Percentiles rank a stretch among this genome's conserved stretches.
Evolutionary conservation across 1,140 invertebrate genomes (phyloP).

Genomic region (Nautilus pompilius): DNA sequence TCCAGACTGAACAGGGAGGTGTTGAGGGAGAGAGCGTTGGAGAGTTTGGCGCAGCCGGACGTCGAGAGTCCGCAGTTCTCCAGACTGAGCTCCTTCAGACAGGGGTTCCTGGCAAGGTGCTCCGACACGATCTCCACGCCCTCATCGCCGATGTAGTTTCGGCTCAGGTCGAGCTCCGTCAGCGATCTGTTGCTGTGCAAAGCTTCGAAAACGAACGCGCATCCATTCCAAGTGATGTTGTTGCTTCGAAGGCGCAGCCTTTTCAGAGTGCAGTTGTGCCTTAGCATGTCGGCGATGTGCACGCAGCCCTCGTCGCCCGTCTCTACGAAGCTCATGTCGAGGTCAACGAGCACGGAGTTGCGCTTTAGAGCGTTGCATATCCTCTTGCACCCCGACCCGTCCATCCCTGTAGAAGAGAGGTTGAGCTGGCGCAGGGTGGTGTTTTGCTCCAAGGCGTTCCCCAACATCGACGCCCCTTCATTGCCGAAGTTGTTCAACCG

Average conservation of each 20-base stretch:
- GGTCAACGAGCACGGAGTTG: conserved; percentile 31
- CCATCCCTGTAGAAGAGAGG: conserved; percentile 42
- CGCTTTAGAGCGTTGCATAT: conserved; percentile 28
- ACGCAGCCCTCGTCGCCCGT: conserved; percentile 39
- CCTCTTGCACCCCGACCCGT: conserved; percentile 25
- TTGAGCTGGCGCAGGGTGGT: conserved; percentile 38
- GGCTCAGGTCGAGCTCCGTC: conserved; percentile 38
- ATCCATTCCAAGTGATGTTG: conserved; percentile 41
- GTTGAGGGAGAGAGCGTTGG: conserved; percentile 37
- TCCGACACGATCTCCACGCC: conserved; percentile 38
- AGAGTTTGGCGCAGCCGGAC: conserved; percentile 31
- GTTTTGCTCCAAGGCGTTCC: conserved; percentile 31
- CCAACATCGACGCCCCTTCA: conserved; percentile 31
- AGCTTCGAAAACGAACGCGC: conserved; percentile 36
- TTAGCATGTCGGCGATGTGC: conserved; percentile 38
- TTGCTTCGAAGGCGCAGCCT: conserved; percentile 40
- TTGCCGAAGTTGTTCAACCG: conserved; percentile 43
- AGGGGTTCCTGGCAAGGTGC: conserved; percentile 33
- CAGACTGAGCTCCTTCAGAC: conserved; percentile 38
- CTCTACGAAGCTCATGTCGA: conserved; percentile 47
- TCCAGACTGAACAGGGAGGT: conserved; percentile 41
- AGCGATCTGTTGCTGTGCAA: conserved; percentile 31
- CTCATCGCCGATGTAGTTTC: conserved; percentile 40
- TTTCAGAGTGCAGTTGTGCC: conserved; percentile 35
- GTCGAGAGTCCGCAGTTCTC: conserved; percentile 48